Percentiles rank a stretch among this genome's conserved stretches.
Conservation (phyloP, 2,888 invertebrate genomes). For the Tanypteryx hageni region DNA sequence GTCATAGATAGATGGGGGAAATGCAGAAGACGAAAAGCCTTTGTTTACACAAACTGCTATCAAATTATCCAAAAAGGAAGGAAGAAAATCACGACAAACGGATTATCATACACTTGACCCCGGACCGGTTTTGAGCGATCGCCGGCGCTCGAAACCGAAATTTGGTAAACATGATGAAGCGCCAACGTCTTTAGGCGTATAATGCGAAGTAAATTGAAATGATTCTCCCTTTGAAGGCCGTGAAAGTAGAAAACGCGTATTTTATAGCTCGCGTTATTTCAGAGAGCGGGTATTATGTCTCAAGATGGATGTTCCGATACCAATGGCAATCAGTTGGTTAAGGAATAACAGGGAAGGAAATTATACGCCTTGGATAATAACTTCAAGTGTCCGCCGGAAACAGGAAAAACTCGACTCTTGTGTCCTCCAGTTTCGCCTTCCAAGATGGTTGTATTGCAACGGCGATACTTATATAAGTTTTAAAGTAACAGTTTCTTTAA, state of each 20-base stretch:
- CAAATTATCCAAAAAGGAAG: slow-evolving; percentile 5
- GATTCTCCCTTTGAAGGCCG: background rate
- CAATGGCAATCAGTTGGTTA: background rate
- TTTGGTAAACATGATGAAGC: slow-evolving; percentile 3
- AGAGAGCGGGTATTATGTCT: slow-evolving; percentile 6
- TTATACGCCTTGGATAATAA: background rate
- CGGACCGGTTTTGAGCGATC: background rate
- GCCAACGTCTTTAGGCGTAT: slow-evolving; percentile 35
- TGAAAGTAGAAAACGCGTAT: background rate
- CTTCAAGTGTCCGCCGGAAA: background rate
- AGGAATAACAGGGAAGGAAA: slow-evolving; percentile 6
- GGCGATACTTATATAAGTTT: no score
- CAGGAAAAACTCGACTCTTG: background rate
- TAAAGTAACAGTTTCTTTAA: no score
- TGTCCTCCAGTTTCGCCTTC: background rate
- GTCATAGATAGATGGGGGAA: background rate
- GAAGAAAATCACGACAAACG: background rate
- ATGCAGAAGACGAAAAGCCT: background rate
- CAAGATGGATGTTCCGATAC: background rate
- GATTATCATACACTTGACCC: background rate
- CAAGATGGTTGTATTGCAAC: no score
- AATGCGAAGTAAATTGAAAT: slow-evolving; percentile 31
- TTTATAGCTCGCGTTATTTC: background rate
- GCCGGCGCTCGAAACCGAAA: background rate
- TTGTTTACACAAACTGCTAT: slow-evolving; percentile 27